phyloP scores from a whole-genome alignment of 2,113 vertebrate genomes.

The Macrotus californicus region DNA sequence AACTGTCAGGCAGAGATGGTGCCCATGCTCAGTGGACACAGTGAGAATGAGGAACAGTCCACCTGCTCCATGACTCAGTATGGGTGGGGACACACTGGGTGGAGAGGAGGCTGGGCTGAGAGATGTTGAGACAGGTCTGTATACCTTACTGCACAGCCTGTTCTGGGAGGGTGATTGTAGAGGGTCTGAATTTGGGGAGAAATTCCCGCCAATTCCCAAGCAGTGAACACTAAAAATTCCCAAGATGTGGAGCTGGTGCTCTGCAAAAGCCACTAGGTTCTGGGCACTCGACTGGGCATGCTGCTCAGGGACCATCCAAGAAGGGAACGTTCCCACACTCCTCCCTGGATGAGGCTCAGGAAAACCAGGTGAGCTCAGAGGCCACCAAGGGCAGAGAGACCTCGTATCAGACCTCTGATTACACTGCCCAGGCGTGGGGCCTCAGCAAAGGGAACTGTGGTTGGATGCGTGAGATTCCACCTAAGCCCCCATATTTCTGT shows the following conservation, averaged over 20 bases:
- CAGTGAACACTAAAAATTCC: background rate
- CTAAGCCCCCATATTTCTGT: background rate
- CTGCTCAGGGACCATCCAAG: background rate
- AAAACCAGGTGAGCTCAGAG: background rate
- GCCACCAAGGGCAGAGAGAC: background rate
- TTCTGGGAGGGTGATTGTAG: no score
- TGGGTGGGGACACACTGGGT: rapidly evolving
- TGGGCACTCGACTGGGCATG: background rate
- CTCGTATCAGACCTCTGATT: background rate
- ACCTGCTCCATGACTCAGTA: background rate
- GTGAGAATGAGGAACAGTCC: background rate
- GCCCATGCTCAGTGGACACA: background rate
- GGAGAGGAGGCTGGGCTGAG: background rate
- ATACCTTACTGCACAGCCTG: rapidly evolving
- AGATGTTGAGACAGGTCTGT: no score
- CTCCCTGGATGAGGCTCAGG: background rate
- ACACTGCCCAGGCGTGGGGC: no score
- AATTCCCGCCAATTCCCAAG: background rate
- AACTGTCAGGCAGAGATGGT: rapidly evolving
- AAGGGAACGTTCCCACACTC: background rate
- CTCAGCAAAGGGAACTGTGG: background rate
- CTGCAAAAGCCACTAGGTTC: background rate
- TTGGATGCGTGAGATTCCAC: background rate
- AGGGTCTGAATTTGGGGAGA: background rate
- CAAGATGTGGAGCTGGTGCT: background rate